phyloP scores from a whole-genome alignment of 2,888 invertebrate species.

The Sthenelais limicola region DNA sequence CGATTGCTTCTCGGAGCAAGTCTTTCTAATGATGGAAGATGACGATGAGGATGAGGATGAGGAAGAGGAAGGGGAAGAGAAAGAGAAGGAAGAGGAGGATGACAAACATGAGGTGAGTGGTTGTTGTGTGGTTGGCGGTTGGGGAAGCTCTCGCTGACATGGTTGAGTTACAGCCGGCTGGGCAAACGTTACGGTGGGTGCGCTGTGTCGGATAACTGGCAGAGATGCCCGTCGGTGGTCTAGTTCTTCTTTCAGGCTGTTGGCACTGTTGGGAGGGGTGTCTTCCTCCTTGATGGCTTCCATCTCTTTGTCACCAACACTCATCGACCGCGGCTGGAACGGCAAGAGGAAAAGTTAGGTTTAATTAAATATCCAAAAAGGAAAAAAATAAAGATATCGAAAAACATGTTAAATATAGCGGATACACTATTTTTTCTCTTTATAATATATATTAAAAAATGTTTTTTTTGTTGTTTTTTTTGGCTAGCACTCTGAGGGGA shows the following conservation, averaged over 20 bases:
- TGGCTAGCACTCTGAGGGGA: too few relatives aligned
- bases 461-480: too few relatives aligned
- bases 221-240: conserved; percentile 22
- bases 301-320: conserved; percentile 62
- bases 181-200: conserved; percentile 9
- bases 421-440: too few relatives aligned
- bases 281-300: conserved; percentile 70
- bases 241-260: conserved; percentile 49
- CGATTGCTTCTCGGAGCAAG: too few relatives aligned
- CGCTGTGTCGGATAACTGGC: background rate
- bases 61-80: background rate
- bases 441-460: too few relatives aligned
- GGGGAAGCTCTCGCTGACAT: background rate
- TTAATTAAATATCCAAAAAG: background rate
- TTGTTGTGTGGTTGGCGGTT: background rate
- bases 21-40: too few relatives aligned
- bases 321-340: conserved; percentile 37
- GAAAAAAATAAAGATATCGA: too few relatives aligned
- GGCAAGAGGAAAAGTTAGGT: background rate
- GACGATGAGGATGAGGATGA: background rate
- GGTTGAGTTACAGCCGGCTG: conserved; percentile 18
- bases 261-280: conserved; percentile 57
- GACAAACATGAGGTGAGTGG: conserved; percentile 21
- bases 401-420: too few relatives aligned
- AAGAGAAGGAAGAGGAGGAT: background rate